Base-by-base conservation (phyloP, 2,113 vertebrate genomes). In the Hyla sarda region DNA sequence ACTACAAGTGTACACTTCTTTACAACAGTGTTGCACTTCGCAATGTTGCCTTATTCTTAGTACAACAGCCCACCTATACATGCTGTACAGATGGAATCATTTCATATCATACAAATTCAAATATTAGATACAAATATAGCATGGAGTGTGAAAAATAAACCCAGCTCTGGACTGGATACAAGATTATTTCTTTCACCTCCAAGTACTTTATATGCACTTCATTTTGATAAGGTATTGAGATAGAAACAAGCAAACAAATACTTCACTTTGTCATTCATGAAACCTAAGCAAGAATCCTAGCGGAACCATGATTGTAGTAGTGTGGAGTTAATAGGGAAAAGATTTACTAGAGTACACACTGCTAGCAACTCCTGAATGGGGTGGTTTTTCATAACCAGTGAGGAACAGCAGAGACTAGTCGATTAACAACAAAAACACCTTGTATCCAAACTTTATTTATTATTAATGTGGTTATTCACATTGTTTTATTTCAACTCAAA, bases 161-260 rank as follows among this genome's bases (percentile, higher is more conserved):
- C 7, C 67, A 17, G 73, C 45, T 19, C 14, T 76, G 25, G 6
- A 28, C 25, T 52, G 45, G 16, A 25, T 52, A 16, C 28, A 52
- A 52, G 73, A 50, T 75, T 14, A 48, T 16, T 76, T 30, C 25
- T 45, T 50, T 48, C 47, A 17, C 48, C 16, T 14, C 14, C 25
- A 50, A 75, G 45, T 25, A 17, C 25, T 47, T 50, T 50, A 23
- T 50, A 50, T 28, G 28, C 47, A 28, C 47, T 52, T 76, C 74
- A 76, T 76, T 76, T 52, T 52, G 74, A 52, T n/a, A 52, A 76
- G 28, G 41, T 75, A 75, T 75, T 76, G 25, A 76, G 25, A 76
- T 30, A 52, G 21, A 71, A 71, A 71, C 10, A 76, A 19, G 13
- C 25, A 48, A 76, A 52, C 74, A 76, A 8, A 28, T n/a, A 32